Conservation (phyloP, 1,140 invertebrate species). For the Lepidurus apus region DNA sequence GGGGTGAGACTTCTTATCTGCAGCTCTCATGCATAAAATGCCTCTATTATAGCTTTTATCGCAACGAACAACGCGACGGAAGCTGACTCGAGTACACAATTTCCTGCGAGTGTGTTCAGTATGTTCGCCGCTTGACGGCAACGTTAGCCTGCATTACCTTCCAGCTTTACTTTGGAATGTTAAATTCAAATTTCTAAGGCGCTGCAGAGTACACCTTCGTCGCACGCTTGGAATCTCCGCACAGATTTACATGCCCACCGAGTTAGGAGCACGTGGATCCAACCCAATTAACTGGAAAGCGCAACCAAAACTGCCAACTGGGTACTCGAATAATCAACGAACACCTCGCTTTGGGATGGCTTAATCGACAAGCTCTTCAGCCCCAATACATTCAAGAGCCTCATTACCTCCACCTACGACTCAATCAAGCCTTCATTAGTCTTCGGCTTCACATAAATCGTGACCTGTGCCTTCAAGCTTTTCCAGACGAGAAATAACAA, state of each 20-base stretch:
- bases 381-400: too few species aligned
- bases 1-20: neutral
- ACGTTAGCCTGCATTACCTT: neutral
- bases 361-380: too few species aligned
- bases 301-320: neutral
- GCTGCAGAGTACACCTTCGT: neutral
- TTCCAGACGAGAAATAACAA: too few species aligned
- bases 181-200: neutral
- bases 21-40: conserved; percentile 3
- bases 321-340: neutral
- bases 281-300: neutral
- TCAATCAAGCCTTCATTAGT: too few species aligned
- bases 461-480: too few species aligned
- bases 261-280: neutral
- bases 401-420: too few species aligned
- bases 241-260: neutral
- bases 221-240: neutral
- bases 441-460: too few species aligned
- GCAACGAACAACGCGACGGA: neutral
- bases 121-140: neutral
- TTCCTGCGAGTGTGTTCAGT: neutral
- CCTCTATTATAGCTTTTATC: neutral
- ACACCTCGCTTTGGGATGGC: too few species aligned
- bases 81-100: neutral
- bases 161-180: neutral